Evolutionary conservation across 2,113 vertebrate genomes (phyloP).

Genomic region (Rhea americana): DNA sequence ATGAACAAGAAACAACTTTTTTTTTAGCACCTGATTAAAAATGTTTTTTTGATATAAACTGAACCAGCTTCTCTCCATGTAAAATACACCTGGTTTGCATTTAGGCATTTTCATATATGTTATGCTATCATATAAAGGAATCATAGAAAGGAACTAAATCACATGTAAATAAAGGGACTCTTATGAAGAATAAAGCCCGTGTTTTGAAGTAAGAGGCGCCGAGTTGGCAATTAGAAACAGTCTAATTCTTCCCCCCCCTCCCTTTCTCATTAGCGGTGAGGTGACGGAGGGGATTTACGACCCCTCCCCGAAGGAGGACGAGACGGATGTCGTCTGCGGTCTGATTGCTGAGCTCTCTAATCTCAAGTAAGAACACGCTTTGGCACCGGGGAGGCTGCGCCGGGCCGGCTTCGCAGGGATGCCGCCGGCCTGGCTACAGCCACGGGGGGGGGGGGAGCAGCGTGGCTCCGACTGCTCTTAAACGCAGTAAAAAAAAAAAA

Average conservation of each 20-base stretch:
- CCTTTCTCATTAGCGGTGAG: constrained; percentile 42
- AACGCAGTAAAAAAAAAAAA: not conserved
- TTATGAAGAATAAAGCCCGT: not conserved
- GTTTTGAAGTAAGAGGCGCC: rapidly evolving
- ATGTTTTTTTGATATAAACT: too few relatives aligned
- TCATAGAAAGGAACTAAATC: not conserved
- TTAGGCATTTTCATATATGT: not conserved
- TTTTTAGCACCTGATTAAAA: not conserved
- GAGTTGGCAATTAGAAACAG: not conserved
- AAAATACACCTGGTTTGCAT: too few relatives aligned
- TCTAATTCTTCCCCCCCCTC: not conserved
- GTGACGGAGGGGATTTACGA: not conserved
- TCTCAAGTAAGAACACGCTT: constrained; percentile 79
- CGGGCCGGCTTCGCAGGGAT: too few relatives aligned
- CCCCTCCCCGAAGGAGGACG: constrained; percentile 70
- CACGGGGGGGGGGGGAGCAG: too few relatives aligned
- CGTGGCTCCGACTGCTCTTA: not conserved
- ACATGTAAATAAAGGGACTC: not conserved
- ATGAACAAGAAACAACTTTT: not conserved
- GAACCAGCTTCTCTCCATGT: not conserved
- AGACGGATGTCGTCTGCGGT: constrained; percentile 77
- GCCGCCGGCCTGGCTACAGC: too few relatives aligned
- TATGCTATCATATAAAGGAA: not conserved
- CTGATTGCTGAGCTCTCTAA: constrained; percentile 85
- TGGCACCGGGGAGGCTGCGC: not conserved